Evolutionary conservation across 2,888 invertebrate genomes (phyloP), one percentile per base, ranked within the genome.

Genomic region (Daptonema setosum): DNA sequence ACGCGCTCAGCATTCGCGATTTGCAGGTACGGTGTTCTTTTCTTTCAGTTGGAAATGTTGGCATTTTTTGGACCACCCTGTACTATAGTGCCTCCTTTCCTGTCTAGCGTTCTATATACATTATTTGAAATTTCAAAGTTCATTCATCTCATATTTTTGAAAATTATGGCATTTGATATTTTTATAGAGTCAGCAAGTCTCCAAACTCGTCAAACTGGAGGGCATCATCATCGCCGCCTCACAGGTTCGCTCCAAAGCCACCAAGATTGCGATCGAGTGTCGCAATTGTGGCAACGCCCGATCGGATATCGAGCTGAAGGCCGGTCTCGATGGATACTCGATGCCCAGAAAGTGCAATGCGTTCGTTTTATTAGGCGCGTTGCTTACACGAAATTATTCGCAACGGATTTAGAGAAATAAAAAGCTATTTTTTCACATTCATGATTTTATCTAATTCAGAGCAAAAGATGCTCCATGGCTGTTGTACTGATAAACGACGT

Each of bases 181-280:
- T n/a, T 50, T 22, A 30, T 54, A 88, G 84, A 91, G 91, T 0
- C 85, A 88, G 62, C 82, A 83, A 65, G 91, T 97, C 25, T 88
- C 95, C 0, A 80, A 82, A 53, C 74, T 99, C 60, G 83, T 95
- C 0, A 93, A 91, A 77, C 83, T 97, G 59, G 85, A 87, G 53
- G 97, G 97, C 1, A 93, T 99, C 60, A 81, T 95, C 25, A 83
- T 95, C 57, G 82, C 90, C 54, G 87, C 91, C 0, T 86, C 91
- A 0, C 85, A 85, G 20, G 85, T 97, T 59, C 83, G 83, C 72
- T 84, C 93, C 0, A 97, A 97, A 72, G 95, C 95, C 0, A 90
- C 86, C 0, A 82, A 81, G 67, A 86, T 97, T 68, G 83, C 91
- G 0, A 83, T 97, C 58, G 93, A 95, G 74, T 97, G 97, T 69